Conservation (phyloP, 2,113 vertebrate species). For the Laticauda colubrina region DNA sequence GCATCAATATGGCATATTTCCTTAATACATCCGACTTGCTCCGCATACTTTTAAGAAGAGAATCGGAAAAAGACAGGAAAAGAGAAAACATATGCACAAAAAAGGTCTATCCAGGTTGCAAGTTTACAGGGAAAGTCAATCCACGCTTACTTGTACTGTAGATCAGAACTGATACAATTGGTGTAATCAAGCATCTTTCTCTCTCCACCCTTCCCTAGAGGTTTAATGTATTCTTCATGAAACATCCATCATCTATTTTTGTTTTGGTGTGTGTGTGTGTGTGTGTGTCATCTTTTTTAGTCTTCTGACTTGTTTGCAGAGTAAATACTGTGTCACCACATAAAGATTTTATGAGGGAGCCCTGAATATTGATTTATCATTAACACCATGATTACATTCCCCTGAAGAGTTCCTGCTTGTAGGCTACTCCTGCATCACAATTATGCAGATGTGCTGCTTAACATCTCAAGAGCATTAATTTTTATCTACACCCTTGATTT, state of each 20-base stretch:
- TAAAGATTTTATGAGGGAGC: neutral
- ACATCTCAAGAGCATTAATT: neutral
- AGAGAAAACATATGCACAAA: neutral
- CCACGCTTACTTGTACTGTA: neutral
- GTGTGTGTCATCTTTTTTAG: neutral
- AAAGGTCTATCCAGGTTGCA: neutral
- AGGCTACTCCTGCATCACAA: neutral
- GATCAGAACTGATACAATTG: neutral
- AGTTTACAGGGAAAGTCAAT: too few relatives aligned
- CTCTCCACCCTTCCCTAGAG: neutral
- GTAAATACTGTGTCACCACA: neutral
- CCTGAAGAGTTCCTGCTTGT: neutral
- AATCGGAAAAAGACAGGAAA: neutral
- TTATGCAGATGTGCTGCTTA: neutral
- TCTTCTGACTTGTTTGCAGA: neutral
- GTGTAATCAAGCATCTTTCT: neutral
- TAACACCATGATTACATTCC: neutral
- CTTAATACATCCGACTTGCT: neutral
- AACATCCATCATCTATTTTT: neutral
- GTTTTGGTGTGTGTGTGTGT: neutral
- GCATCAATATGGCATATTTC: neutral
- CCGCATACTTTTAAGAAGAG: neutral
- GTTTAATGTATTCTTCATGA: neutral
- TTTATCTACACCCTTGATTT: neutral
- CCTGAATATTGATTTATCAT: neutral